These are phyloP conservation scores for Sycophaga agraensis DNA, from an alignment of 1,140 invertebrate species.

Conservation along the genomic window DNA sequence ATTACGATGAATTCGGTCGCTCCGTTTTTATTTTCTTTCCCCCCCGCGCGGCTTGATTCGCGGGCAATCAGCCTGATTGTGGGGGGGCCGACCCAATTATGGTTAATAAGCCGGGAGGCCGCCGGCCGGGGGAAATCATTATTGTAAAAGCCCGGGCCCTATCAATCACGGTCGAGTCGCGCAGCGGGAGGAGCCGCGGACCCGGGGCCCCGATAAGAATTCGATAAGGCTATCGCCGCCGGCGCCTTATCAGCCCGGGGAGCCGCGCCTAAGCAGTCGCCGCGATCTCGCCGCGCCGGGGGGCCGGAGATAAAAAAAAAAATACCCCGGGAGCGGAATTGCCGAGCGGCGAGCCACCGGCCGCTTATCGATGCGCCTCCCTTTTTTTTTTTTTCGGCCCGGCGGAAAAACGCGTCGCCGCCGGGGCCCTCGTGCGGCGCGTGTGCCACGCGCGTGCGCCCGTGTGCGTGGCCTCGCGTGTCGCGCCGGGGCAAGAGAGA, in stretches of 20 bases:
- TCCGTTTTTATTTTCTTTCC: not conserved
- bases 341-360: not conserved
- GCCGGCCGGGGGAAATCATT: slow-evolving; percentile 42
- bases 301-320: too few relatives aligned
- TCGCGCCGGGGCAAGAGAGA: too few relatives aligned
- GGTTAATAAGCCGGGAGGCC: slow-evolving; percentile 37
- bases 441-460: too few relatives aligned
- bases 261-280: not conserved
- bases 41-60: not conserved
- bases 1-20: too few relatives aligned
- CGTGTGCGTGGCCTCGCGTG: too few relatives aligned
- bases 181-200: not conserved
- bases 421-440: not conserved
- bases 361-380: too few relatives aligned
- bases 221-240: slow-evolving; percentile 13
- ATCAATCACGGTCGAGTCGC: slow-evolving; percentile 48
- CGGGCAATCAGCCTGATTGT: slow-evolving; percentile 11
- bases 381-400: not conserved
- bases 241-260: not conserved
- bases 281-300: not conserved
- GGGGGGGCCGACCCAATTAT: slow-evolving; percentile 34
- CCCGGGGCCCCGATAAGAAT: slow-evolving; percentile 26
- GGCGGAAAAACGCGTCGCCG: not conserved
- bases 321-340: not conserved
- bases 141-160: slow-evolving; percentile 49